Evolutionary conservation across 2,797 vertebrate species (phyloP).

Genomic region (Spinibarbus caldwelli): DNA sequence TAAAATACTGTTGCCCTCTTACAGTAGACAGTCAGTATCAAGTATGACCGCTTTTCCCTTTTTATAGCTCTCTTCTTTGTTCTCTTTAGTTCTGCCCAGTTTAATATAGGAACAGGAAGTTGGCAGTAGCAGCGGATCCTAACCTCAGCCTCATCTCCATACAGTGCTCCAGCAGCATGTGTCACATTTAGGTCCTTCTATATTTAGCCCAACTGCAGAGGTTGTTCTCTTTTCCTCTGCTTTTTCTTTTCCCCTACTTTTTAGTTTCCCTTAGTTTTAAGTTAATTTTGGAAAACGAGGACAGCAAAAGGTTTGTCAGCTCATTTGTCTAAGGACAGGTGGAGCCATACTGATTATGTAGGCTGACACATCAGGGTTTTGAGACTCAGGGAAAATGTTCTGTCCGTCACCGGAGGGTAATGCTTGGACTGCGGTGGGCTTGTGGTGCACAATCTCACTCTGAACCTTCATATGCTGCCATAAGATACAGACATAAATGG

Average conservation of each 20-base stretch:
- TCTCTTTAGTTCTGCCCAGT: slow-evolving; percentile 51
- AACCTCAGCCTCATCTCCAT: slow-evolving; percentile 57
- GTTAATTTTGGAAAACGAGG: slow-evolving; percentile 70
- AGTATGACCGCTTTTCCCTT: slow-evolving; percentile 4
- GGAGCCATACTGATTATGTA: slow-evolving; percentile 62
- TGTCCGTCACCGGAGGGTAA: slow-evolving; percentile 39
- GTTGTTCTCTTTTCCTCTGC: slow-evolving; percentile 61
- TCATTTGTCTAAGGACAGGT: slow-evolving; percentile 76
- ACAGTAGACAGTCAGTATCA: not conserved
- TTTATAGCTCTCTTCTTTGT: slow-evolving; percentile 43
- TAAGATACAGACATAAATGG: not conserved
- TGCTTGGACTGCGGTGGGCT: not conserved
- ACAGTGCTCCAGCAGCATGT: slow-evolving; percentile 70
- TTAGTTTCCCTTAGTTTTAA: slow-evolving; percentile 51
- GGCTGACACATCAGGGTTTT: slow-evolving; percentile 63
- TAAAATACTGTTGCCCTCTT: not conserved
- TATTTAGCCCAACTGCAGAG: slow-evolving; percentile 74
- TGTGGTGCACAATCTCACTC: not conserved
- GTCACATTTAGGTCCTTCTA: slow-evolving; percentile 75
- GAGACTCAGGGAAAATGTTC: slow-evolving; percentile 43
- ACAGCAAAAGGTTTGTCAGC: slow-evolving; percentile 73
- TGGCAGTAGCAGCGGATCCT: slow-evolving; percentile 31
- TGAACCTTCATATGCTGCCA: not conserved
- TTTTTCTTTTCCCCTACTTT: slow-evolving; percentile 54
- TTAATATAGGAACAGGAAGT: slow-evolving; percentile 52